phyloP scores from a whole-genome alignment of 2,113 vertebrate genomes.

The Myiozetetes cayanensis region DNA sequence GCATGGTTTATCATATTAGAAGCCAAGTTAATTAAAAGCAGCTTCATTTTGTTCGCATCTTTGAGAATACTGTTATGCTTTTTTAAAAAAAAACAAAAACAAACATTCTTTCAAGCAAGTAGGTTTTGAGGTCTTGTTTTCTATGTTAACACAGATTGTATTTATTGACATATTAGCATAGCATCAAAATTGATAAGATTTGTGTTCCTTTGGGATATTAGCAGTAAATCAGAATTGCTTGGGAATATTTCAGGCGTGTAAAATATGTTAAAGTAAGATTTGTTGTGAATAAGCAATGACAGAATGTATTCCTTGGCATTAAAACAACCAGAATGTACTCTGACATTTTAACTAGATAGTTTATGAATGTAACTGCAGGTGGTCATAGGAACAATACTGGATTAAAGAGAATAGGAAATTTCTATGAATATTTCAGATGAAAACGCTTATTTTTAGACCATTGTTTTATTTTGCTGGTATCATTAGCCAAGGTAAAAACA shows the following conservation, averaged over 20 bases:
- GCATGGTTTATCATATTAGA: background rate
- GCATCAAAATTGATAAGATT: background rate
- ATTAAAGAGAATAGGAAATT: background rate
- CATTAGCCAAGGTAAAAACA: background rate
- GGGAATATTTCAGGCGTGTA: background rate
- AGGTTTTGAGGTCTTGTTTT: background rate
- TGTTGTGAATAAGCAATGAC: background rate
- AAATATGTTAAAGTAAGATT: background rate
- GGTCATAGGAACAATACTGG: slow-evolving; percentile 9
- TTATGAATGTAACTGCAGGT: background rate
- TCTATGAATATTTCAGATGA: background rate
- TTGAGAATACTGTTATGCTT: background rate
- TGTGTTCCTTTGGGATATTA: background rate
- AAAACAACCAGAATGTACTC: slow-evolving; percentile 10
- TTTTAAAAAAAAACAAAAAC: background rate
- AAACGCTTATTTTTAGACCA: background rate
- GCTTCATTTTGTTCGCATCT: background rate
- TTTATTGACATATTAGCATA: background rate
- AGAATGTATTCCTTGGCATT: slow-evolving; percentile 5
- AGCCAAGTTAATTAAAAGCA: background rate
- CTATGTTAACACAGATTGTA: background rate
- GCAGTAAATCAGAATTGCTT: background rate
- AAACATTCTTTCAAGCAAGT: background rate
- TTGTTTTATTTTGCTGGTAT: background rate
- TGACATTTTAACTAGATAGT: background rate